Evolutionary conservation across 2,797 vertebrate genomes (phyloP).

Genomic region (Heterohyrax brucei): DNA sequence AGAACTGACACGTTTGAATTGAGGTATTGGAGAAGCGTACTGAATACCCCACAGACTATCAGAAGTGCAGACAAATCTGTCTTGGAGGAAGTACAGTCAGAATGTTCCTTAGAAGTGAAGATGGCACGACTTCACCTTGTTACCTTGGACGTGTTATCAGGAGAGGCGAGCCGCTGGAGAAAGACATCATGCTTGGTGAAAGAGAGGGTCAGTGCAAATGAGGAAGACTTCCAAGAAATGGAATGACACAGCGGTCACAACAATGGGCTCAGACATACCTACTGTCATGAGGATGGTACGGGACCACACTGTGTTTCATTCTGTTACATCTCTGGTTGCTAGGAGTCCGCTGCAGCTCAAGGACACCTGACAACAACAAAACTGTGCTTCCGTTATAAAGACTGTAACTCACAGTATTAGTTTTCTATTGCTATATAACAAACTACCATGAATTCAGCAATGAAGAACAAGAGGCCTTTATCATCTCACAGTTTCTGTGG

Average conservation of each 20-base stretch:
- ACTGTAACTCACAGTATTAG: background rate
- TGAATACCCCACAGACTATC: background rate
- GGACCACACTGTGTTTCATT: background rate
- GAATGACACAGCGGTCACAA: background rate
- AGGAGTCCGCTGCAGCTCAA: background rate
- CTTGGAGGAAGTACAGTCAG: background rate
- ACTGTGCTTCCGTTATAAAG: background rate
- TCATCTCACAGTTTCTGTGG: background rate
- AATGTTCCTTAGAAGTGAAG: background rate
- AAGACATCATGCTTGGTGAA: background rate
- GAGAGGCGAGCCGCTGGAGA: background rate
- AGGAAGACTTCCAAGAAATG: background rate
- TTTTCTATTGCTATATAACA: background rate
- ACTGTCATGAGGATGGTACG: background rate
- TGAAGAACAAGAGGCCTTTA: background rate
- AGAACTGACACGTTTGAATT: background rate
- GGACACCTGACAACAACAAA: background rate
- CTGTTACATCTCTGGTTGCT: background rate
- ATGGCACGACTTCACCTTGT: background rate
- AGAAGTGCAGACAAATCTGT: background rate
- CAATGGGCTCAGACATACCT: background rate
- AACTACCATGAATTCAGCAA: background rate
- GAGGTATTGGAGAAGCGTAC: background rate
- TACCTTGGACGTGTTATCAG: background rate
- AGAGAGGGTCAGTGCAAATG: background rate